A percentile compares a stretch with the other conserved stretches of the same genome.
Evolutionary conservation across 2,888 invertebrate species (phyloP).

Genomic region (Agrochola macilenta): DNA sequence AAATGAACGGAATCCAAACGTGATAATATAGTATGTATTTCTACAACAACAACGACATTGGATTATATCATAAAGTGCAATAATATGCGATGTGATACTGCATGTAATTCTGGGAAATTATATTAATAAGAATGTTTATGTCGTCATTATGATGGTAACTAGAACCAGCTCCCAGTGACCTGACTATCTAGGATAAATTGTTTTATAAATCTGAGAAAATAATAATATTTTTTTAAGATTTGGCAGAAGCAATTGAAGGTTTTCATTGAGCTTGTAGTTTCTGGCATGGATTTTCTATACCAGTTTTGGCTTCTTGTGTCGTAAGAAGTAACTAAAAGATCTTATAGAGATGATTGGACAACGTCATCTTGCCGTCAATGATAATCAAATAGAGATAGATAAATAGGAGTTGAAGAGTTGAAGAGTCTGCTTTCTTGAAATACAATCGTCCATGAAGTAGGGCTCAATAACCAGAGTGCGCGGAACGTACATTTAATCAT

Average conservation of each 20-base stretch:
- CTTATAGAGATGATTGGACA: not conserved
- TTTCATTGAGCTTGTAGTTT: not conserved
- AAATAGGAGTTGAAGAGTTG: not conserved
- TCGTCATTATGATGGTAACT: conserved; percentile 7
- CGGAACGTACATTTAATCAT: not conserved
- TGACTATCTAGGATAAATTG: not conserved
- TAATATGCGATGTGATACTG: conserved; percentile 17
- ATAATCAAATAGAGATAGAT: not conserved
- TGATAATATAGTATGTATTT: not conserved
- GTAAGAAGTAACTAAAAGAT: not conserved
- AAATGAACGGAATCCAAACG: not conserved
- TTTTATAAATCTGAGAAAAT: not conserved
- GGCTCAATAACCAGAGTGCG: not conserved
- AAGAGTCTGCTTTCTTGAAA: not conserved
- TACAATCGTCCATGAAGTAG: not conserved
- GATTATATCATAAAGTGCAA: not conserved
- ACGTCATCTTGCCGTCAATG: not conserved
- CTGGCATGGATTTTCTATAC: no score
- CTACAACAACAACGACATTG: not conserved
- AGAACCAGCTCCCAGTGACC: conserved; percentile 1
- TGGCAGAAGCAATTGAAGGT: not conserved
- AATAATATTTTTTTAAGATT: not conserved
- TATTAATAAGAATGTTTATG: conserved; percentile 10
- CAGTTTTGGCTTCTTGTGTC: not conserved
- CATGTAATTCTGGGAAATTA: conserved; percentile 16